Evolutionary conservation across 2,113 vertebrate species (phyloP), one percentile per base, ranked within the genome.

Genomic region (Chrysemys picta): DNA sequence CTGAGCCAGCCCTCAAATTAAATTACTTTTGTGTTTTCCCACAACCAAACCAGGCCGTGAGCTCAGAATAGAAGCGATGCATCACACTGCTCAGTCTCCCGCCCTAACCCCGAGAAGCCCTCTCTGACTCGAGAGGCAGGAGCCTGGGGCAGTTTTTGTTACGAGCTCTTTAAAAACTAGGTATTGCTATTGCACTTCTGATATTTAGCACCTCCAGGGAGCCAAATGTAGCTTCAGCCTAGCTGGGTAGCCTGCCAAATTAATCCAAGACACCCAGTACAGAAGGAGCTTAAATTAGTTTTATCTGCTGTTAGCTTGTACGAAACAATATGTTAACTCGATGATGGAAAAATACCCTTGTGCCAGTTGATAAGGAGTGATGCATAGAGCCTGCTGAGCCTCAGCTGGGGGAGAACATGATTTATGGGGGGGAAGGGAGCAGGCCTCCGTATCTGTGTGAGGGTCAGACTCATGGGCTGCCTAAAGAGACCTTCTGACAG

Each of bases 201-300:
- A 95, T 97, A 97, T 95, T 97, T 96, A 96, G 96, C 96, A 93
- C 95, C 97, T 97, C 92, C 93, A 95, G 95, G 90, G 88, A 89
- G 95, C 94, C 96, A 93, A 95, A 96, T 95, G 97, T 91, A 96
- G 88, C 91, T 94, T 83, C 93, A 93, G 93, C 96, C 96, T 97
- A 88, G 93, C 96, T 96, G 96, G 95, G 87, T 95, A 91, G 90
- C 22, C 38, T 94, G 97, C 97, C 97, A 98, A 97, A 93, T 96
- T 92, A 85, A 76, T 78, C 90, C 27, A 1, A 97, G 96, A 96
- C 96, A 96, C 89, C 90, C 91, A 91, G 94, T 96, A 96, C 97
- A 94, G 94, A 94, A 88, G 80, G 88, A 92, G 93, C 97, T 95
- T 93, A 97, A 98, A 94, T 97, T 97, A 95, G 97, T 92, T 75